A percentile compares a stretch with the other conserved stretches of the same genome.
phyloP scores from a whole-genome alignment of 92 coral and sea anemone genomes.

The Parazoanthus darwini region DNA sequence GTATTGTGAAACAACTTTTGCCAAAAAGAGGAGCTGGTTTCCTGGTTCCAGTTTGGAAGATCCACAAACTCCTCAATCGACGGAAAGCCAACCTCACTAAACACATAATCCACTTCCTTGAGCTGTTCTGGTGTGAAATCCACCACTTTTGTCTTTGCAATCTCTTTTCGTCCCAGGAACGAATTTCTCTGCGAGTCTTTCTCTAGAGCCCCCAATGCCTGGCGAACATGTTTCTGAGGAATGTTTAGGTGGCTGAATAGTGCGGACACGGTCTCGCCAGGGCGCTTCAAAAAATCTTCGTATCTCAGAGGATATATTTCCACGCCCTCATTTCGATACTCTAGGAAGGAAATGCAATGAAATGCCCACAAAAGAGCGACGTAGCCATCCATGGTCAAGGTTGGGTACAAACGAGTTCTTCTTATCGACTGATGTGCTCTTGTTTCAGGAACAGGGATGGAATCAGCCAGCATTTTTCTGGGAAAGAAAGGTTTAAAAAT shows the following conservation, averaged over 20 bases:
- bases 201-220: background rate
- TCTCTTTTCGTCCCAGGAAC: background rate
- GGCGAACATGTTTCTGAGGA: background rate
- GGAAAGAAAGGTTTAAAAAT: too few relatives aligned
- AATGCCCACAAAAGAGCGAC: background rate
- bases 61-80: background rate
- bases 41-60: background rate
- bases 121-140: slow-evolving; percentile 6
- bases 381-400: background rate
- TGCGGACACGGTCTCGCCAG: background rate
- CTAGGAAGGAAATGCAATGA: background rate
- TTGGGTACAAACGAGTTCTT: too few relatives aligned
- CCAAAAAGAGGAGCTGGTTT: background rate
- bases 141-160: background rate
- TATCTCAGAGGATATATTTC: slow-evolving; percentile 15
- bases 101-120: background rate
- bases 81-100: slow-evolving; percentile 7
- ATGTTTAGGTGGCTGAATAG: background rate
- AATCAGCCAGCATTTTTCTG: too few relatives aligned
- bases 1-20: background rate
- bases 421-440: too few relatives aligned
- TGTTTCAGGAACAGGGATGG: too few relatives aligned
- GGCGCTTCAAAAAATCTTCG: slow-evolving; percentile 9
- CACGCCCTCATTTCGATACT: slow-evolving; percentile 8
- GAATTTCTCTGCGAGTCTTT: slow-evolving; percentile 5